Base-by-base conservation (phyloP, 2,797 vertebrate genomes). In the Labeo calbasu region DNA sequence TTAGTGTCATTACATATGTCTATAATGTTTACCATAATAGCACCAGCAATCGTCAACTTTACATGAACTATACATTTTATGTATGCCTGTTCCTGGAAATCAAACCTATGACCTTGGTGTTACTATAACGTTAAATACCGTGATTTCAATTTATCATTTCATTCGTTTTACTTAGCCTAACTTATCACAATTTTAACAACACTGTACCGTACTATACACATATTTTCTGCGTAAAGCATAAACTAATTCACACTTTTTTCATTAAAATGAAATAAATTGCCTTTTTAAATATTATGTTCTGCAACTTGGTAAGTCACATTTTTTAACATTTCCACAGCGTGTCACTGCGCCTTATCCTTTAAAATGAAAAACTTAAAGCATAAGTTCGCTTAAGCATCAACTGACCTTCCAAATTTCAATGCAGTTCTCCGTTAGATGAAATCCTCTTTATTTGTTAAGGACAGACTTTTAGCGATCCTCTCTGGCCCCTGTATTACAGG, bases 361-460 rank as follows among this genome's bases (percentile, higher is more conserved):
- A 32, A 32, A 61, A 61, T 36, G 32, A 70, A 17, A 19, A 79
- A 70, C 68, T 81, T 28, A 14, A 0, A 25, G 10, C 3, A 25
- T 28, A 48, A 69, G 65, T 77, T 77, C 51, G 40, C 19, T 66
- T 66, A 15, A 66, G 63, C 63, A 66, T 66, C 3, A 66, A 59
- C 82, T 69, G 19, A 83, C 82, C 82, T 83, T 77, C 5, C 51
- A n/a, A 57, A 32, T 70, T 32, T 23, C 40, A 77, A 21, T n/a
- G 50, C 36, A 46, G 59, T 28, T 12, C 40, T n/a, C 61, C 6
- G 59, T 79, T 5, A 9, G 69, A 11, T 17, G 81, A 81, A 71
- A 7, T 46, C 19, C 36, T 19, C 72, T 21, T 8, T 36, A 36
- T 81, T 61, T 19, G 46, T 65, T 63, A 5, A 65, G 2, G 28